phyloP scores from a whole-genome alignment of 2,797 vertebrate species.

The Siniperca undulata region DNA sequence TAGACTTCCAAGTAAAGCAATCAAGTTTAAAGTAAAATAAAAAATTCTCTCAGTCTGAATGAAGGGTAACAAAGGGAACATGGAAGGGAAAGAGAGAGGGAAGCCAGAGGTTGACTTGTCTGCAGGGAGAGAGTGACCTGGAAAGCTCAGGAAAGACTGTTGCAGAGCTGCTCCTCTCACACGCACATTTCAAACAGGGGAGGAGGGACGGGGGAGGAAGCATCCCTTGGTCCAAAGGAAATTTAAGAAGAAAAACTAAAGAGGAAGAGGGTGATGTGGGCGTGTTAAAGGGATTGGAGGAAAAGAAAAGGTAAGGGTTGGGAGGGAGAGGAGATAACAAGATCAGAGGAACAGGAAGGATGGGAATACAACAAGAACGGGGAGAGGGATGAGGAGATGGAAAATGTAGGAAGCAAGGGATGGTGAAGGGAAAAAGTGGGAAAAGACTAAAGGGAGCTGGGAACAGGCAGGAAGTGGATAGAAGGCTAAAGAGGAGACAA shows the following conservation, averaged over 20 bases:
- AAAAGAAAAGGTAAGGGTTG: conserved; percentile 1
- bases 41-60: not conserved
- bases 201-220: conserved; percentile 24
- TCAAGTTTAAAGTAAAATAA: conserved; percentile 20
- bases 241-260: conserved; percentile 1
- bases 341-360: conserved; percentile 26
- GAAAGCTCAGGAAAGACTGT: conserved; percentile 50
- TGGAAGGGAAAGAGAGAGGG: conserved; percentile 20
- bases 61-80: conserved; percentile 14
- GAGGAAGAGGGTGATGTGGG: conserved; percentile 10
- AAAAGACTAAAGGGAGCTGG: not conserved
- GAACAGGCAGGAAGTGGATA: conserved; percentile 2
- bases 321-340: not conserved
- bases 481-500: not conserved
- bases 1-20: not conserved
- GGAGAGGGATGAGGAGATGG: not conserved
- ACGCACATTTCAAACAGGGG: conserved; percentile 62
- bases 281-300: not conserved
- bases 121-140: conserved; percentile 64
- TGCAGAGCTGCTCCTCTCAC: conserved; percentile 37
- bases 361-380: not conserved
- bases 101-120: conserved; percentile 55
- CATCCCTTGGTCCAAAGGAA: conserved; percentile 15
- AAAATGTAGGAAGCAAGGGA: conserved; percentile 8
- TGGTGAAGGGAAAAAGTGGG: not conserved